Evolutionary conservation across 1,140 invertebrate species (phyloP), one percentile per base, ranked within the genome.

Genomic region (Cherax quadricarinatus): DNA sequence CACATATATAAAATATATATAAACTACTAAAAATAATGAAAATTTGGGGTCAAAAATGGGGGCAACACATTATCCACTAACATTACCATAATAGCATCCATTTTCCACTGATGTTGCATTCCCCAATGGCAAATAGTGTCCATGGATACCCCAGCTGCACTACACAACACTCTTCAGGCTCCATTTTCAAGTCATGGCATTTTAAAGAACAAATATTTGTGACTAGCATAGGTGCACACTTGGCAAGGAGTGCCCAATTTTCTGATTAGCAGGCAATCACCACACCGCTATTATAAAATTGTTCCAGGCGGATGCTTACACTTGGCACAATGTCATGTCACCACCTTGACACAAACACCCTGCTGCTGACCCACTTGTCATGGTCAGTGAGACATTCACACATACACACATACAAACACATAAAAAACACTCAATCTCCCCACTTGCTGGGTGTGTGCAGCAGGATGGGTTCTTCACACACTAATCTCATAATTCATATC

Each of bases 401-500:
- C 53, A 86, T 75, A 49, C 60, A 86, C 90, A 86, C 80, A 70
- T 66, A 66, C 62, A 66, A 66, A 66, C 62, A 66, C 62, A 66
- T 66, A 66, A 81, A 88, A 88, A 60, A 88, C 87, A 88, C 87
- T 88, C 87, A 88, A 85, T 24, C 60, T 85, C 62, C 62, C 62
- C 62, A 66, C 62, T 87, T 41, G 49, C 73, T 60, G 57, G 62
- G 62, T 66, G 62, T 66, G 12, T 66, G 62, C 62, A 66, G 48
- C 79, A 82, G 62, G 53, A n/a, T 80, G 51, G 49, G 86, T 30
- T 41, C 70, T 86, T 93, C 84, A 93, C 88, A 93, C 92, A 88
- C 92, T 93, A 30, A 93, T 93, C 62, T 93, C 92, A 80, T 93
- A 93, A 78, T 93, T 93, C 89, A 91, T 91, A 10, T 91, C 89